Percentiles rank a stretch among this genome's conserved stretches.
phyloP scores from a whole-genome alignment of 2,797 vertebrate species.

The Galago senegalensis region DNA sequence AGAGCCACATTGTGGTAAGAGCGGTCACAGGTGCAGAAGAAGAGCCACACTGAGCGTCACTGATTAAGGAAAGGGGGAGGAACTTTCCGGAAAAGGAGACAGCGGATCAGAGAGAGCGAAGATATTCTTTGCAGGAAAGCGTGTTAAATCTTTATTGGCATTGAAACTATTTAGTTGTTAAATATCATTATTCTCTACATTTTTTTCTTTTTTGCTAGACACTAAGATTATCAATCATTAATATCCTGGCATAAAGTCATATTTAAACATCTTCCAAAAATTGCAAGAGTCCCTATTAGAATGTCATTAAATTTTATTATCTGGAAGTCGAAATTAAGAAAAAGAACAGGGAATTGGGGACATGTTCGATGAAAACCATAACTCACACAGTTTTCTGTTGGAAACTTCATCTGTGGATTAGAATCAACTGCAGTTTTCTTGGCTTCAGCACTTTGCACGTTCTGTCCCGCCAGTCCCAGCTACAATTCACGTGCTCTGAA shows the following conservation, averaged over 20 bases:
- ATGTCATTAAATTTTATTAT: background rate
- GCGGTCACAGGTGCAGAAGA: background rate
- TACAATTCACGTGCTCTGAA: background rate
- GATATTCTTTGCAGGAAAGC: background rate
- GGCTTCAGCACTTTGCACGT: background rate
- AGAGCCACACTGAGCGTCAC: background rate
- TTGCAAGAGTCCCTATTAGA: background rate
- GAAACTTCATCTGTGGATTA: background rate
- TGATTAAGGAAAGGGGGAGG: background rate
- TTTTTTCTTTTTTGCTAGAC: background rate
- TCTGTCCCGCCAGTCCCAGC: background rate
- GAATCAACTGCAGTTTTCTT: background rate
- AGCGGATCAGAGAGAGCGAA: background rate
- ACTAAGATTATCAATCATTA: slow-evolving; percentile 24
- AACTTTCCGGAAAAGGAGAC: background rate
- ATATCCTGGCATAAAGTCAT: background rate
- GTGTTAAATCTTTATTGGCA: background rate
- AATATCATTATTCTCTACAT: background rate
- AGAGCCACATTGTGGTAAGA: background rate
- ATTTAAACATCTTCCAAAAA: slow-evolving; percentile 29
- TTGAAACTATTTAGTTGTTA: background rate
- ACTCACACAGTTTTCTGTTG: background rate
- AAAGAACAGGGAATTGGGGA: background rate
- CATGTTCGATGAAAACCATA: background rate
- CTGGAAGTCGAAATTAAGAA: background rate